phyloP scores from a whole-genome alignment of 92 coral and sea anemone species.

The Parazoanthus swiftii region DNA sequence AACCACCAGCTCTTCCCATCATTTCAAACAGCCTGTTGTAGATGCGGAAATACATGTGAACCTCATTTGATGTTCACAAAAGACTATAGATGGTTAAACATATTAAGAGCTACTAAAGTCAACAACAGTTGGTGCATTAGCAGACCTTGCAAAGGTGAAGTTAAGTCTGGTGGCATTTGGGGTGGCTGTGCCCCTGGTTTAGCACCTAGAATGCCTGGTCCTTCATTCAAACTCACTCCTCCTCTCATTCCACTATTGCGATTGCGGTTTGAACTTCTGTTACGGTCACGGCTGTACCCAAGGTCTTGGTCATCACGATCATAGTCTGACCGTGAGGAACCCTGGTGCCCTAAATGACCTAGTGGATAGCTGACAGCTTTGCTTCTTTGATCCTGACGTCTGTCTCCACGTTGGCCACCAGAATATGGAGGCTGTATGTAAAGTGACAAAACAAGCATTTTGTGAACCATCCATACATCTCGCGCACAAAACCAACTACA shows the following conservation, averaged over 20 bases:
- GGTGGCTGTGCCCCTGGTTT: conserved; percentile 79
- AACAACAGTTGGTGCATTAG: conserved; percentile 29
- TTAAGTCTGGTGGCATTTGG: conserved; percentile 49
- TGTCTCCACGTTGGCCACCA: conserved; percentile 55
- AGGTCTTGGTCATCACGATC: conserved; percentile 54
- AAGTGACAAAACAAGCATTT: conserved; percentile 64
- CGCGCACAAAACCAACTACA: neutral
- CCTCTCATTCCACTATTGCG: conserved; percentile 55
- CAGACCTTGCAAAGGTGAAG: conserved; percentile 68
- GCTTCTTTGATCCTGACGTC: conserved; percentile 51
- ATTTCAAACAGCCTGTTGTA: neutral
- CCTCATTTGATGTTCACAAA: neutral
- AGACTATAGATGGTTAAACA: conserved; percentile 20
- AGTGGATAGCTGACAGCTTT: conserved; percentile 64
- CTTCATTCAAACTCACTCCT: conserved; percentile 56
- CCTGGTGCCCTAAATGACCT: conserved; percentile 53
- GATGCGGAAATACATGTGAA: neutral
- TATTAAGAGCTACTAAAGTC: neutral
- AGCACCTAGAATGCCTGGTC: conserved; percentile 92
- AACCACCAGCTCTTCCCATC: neutral
- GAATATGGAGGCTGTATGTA: conserved; percentile 83
- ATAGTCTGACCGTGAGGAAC: conserved; percentile 49
- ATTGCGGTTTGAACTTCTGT: conserved; percentile 52
- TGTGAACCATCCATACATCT: conserved; percentile 12
- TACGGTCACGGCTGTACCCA: conserved; percentile 58